phyloP scores from a whole-genome alignment of 1,140 invertebrate species.

The Zaprionus ornatus region DNA sequence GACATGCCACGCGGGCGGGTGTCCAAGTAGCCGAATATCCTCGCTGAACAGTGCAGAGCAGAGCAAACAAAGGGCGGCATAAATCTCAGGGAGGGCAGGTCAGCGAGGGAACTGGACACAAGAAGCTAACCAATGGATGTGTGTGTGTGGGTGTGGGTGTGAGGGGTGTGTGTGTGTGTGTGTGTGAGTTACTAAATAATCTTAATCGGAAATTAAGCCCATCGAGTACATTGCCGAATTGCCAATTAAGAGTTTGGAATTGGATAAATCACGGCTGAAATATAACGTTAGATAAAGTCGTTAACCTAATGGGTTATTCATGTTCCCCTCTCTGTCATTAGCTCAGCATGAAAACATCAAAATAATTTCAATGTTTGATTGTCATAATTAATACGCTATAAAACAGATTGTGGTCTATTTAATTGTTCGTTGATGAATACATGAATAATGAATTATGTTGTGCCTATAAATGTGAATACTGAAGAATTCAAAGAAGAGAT shows the following conservation, averaged over 20 bases:
- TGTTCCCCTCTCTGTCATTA: neutral
- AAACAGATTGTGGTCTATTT: no score
- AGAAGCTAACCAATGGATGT: conserved; percentile 29
- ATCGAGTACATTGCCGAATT: conserved; percentile 42
- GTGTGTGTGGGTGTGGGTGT: neutral
- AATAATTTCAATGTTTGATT: neutral
- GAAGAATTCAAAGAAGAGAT: no score
- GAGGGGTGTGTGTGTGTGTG: neutral
- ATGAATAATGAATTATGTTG: no score
- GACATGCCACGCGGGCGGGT: conserved; percentile 56
- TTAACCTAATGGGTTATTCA: conserved; percentile 29
- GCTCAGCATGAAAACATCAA: no score
- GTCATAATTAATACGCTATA: neutral
- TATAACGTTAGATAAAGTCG: conserved; percentile 8
- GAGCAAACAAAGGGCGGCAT: conserved; percentile 38
- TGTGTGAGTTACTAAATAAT: conserved; percentile 32
- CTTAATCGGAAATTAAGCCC: conserved; percentile 47
- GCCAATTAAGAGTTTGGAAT: conserved; percentile 30
- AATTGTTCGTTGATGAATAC: no score
- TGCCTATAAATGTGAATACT: no score
- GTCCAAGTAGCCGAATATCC: neutral
- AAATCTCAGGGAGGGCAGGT: conserved; percentile 34
- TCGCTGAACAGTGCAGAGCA: neutral
- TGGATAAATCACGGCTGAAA: conserved; percentile 23
- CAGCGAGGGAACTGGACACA: conserved; percentile 9